Evolutionary conservation across 2,888 invertebrate genomes (phyloP).

Genomic region (Sisyra terminalis): DNA sequence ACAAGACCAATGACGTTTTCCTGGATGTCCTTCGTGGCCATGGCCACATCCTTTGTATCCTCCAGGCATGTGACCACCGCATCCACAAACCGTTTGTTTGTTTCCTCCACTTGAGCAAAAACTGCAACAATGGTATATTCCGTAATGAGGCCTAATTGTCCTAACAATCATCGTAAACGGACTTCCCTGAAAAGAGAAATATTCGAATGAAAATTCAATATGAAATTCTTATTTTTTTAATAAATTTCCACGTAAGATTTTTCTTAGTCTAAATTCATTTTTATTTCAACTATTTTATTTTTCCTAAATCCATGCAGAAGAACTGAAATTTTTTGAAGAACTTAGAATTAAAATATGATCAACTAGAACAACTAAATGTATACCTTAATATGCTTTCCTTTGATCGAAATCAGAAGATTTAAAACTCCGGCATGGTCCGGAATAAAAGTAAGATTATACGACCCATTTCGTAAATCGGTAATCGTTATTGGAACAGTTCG

Average conservation of each 20-base stretch:
- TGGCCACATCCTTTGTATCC: conserved; percentile 63
- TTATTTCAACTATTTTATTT: no score
- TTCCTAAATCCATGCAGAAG: no score
- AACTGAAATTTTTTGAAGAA: no score
- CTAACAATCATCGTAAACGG: conserved; percentile 48
- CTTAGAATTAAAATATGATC: no score
- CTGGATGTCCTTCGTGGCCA: conserved; percentile 66
- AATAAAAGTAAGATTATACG: conserved; percentile 39
- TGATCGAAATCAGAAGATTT: conserved; percentile 40
- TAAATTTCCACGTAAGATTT: no score
- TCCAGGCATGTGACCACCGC: conserved; percentile 59
- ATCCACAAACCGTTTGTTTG: conserved; percentile 50
- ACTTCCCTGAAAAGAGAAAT: conserved; percentile 35
- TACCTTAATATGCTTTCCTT: conserved; percentile 50
- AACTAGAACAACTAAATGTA: conserved; percentile 1
- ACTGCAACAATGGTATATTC: conserved; percentile 63
- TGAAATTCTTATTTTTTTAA: no score
- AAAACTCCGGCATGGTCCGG: conserved; percentile 48
- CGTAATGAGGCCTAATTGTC: conserved; percentile 45
- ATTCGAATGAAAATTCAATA: no score
- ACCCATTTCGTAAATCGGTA: conserved; percentile 44
- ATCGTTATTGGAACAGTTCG: conserved; percentile 32
- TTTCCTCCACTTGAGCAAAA: conserved; percentile 67
- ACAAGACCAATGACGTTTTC: conserved; percentile 68
- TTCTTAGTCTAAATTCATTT: no score